Evolutionary conservation across 2,888 invertebrate species (phyloP).

Genomic region (Cecidostiba fungosa): DNA sequence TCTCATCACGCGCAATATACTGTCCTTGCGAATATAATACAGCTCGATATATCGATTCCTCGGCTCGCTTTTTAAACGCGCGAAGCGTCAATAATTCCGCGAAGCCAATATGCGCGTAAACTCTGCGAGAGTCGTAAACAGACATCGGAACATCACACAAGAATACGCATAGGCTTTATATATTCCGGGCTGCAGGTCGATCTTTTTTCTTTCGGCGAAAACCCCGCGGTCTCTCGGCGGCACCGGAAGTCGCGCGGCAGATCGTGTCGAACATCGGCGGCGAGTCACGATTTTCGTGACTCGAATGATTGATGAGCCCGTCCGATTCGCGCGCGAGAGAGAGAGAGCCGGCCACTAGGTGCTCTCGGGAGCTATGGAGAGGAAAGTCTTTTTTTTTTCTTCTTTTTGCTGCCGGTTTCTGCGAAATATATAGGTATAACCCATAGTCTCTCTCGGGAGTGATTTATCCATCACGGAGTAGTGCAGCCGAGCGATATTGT

Average conservation of each 20-base stretch:
- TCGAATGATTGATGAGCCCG: conserved; percentile 62
- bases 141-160: not conserved
- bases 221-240: conserved; percentile 19
- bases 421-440: conserved; percentile 25
- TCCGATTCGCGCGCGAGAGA: not conserved
- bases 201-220: conserved; percentile 28
- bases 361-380: not conserved
- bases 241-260: conserved; percentile 60
- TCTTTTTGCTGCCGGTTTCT: conserved; percentile 27
- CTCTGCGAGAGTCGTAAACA: conserved; percentile 44
- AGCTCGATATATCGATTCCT: conserved; percentile 30
- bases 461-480: not conserved
- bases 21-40: not conserved
- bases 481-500: not conserved
- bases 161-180: not conserved
- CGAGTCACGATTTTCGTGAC: conserved; percentile 64
- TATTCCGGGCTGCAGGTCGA: not conserved
- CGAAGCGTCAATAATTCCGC: conserved; percentile 44
- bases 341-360: not conserved
- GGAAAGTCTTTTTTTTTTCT: not conserved
- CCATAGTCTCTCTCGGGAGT: not conserved
- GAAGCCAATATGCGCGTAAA: conserved; percentile 42
- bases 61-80: conserved; percentile 47
- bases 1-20: not conserved
- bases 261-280: conserved; percentile 58